phyloP scores from a whole-genome alignment of 2,888 invertebrate species.

The Apantesis nais region DNA sequence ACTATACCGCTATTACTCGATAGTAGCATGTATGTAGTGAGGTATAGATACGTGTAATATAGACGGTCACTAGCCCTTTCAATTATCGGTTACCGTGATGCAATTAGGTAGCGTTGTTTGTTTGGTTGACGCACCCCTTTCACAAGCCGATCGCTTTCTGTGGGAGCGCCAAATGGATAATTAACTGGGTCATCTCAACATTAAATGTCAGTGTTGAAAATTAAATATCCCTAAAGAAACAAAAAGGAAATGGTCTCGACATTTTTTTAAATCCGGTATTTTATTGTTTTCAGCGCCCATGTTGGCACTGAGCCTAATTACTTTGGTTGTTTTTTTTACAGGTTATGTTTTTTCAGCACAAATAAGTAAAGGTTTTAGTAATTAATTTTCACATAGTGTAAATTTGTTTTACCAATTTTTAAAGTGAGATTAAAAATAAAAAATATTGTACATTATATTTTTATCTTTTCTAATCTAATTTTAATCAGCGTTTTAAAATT shows the following conservation, averaged over 20 bases:
- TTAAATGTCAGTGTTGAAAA: too few species aligned
- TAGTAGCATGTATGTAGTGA: not conserved
- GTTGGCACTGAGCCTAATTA: not conserved
- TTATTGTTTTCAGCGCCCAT: not conserved
- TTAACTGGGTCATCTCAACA: not conserved
- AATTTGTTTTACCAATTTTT: not conserved
- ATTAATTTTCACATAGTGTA: not conserved
- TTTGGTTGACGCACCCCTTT: not conserved
- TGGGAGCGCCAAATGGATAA: conserved; percentile 2
- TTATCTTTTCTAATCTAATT: too few species aligned
- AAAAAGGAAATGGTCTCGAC: not conserved
- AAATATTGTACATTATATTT: not conserved
- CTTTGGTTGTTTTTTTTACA: not conserved
- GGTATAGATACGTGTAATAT: not conserved
- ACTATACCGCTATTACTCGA: too few species aligned
- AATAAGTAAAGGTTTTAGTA: not conserved
- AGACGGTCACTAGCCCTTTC: not conserved
- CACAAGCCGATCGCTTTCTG: not conserved
- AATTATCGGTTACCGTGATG: not conserved
- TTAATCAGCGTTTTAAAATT: too few species aligned
- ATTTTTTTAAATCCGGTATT: not conserved
- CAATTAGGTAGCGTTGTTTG: conserved; percentile 1
- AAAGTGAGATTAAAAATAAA: not conserved
- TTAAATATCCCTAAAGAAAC: not conserved
- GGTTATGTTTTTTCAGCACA: not conserved